phyloP scores from a whole-genome alignment of 2,888 invertebrate genomes.

The Linnaemya tessellans region DNA sequence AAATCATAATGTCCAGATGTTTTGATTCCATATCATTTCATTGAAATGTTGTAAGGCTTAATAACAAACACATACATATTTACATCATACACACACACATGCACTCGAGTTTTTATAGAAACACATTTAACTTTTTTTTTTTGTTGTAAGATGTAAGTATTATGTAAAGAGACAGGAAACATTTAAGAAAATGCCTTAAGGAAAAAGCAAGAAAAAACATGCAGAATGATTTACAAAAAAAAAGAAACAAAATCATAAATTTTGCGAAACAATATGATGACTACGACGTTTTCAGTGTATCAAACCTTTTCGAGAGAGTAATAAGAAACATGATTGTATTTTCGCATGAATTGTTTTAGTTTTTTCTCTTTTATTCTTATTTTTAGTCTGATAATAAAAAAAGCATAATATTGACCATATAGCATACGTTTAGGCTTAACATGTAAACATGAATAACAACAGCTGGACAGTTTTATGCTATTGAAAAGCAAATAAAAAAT shows the following conservation, averaged over 20 bases:
- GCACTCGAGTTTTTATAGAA: neutral
- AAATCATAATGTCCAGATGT: constrained; percentile 79
- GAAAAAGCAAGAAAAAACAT: constrained; percentile 9
- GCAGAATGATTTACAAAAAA: constrained; percentile 4
- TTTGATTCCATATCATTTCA: constrained; percentile 82
- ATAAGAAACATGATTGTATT: constrained; percentile 82
- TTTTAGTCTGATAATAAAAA: constrained; percentile 15
- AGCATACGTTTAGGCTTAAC: constrained; percentile 52
- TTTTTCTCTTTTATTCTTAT: constrained; percentile 60
- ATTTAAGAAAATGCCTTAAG: constrained; percentile 64
- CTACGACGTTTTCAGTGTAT: constrained; percentile 36
- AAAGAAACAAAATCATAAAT: neutral
- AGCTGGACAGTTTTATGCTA: constrained; percentile 62
- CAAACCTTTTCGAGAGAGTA: constrained; percentile 71
- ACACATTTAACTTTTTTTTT: constrained; percentile 23
- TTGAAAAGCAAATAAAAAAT: constrained; percentile 37
- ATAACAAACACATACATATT: constrained; percentile 44
- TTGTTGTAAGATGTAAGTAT: constrained; percentile 59
- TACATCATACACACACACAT: constrained; percentile 75
- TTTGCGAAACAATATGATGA: constrained; percentile 57
- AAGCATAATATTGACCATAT: constrained; percentile 37
- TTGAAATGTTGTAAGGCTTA: constrained; percentile 73
- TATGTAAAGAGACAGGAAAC: constrained; percentile 61
- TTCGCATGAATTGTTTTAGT: constrained; percentile 81
- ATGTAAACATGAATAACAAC: constrained; percentile 56